Base-by-base conservation (phyloP, 2,888 invertebrate genomes). In the Lithophane socia region DNA sequence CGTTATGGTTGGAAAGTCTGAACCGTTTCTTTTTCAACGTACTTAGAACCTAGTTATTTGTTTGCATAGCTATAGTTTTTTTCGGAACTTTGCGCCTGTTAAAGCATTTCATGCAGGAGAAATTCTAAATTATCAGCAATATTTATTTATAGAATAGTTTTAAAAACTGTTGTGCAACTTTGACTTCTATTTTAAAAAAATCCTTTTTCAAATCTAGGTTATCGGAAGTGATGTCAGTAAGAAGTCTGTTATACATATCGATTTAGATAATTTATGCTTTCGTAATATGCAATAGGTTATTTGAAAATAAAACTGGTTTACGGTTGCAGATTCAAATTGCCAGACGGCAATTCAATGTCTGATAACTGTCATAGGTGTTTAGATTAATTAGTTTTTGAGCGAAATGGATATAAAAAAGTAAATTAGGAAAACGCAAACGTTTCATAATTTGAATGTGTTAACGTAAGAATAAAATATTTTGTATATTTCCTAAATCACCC, bases 141-240 rank as follows among this genome's bases (percentile, higher is more conserved):
- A 29, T n/a, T 47, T 69, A 58, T 73, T 7, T 52, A 8, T 5
- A 18, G 18, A 47, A 18, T 8, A 8, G 49, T 21, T 44, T 52
- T 16, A 13, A 16, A 49, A 21, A 29, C 18, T 18, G 13, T 76
- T 77, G 69, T 73, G 82, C 29, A 84, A 69, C n/a, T 68, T 66
- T 66, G 75, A 82, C 49, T 18, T 77, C 61, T 66, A 37, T 67
- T 66, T 66, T 66, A 64, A n/a, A 8, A 1, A 10, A 44, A 67
- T 75, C 72, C 24, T 10, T 56, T 49, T 18, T n/a, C 44, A 49
- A 75, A 78, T 73, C 80, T 86, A 74, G 85, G 86, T 76, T 84
- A 86, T 77, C 78, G 88, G 88, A 87, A 74, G 72, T 75, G 67
- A 83, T 66, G 68, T 72, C 49, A 65, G 60, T 75, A 10, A 56